A percentile compares a stretch with the other conserved stretches of the same genome.
Conservation (phyloP, 2,888 invertebrate species). For the Holacanthella duospinosa region DNA sequence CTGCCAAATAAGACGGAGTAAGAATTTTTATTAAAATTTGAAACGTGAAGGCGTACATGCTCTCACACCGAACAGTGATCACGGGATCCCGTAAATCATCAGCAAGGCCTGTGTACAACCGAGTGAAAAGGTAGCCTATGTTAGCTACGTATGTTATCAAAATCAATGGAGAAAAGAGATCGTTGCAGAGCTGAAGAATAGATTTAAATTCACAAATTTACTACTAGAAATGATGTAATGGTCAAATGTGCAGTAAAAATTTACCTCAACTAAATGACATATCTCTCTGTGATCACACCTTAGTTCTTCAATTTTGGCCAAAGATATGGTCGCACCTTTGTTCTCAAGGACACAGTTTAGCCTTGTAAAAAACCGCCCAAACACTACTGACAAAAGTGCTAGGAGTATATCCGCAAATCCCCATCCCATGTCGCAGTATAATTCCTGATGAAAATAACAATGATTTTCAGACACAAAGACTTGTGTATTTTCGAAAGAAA, state of each 20-base stretch:
- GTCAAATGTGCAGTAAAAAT: no score
- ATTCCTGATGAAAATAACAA: slow-evolving; percentile 5
- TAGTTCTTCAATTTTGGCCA: slow-evolving; percentile 17
- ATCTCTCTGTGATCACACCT: slow-evolving; percentile 20
- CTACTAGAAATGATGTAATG: no score
- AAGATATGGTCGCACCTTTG: not conserved
- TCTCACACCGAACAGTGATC: slow-evolving; percentile 15
- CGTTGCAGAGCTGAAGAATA: slow-evolving; percentile 20
- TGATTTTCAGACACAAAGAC: no score
- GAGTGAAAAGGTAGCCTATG: slow-evolving; percentile 18
- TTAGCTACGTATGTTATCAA: slow-evolving; percentile 24
- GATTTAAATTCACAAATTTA: not conserved
- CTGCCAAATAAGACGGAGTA: slow-evolving; percentile 23
- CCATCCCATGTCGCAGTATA: slow-evolving; percentile 27
- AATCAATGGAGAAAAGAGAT: slow-evolving; percentile 22
- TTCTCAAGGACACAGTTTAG: slow-evolving; percentile 16
- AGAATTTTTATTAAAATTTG: slow-evolving; percentile 20
- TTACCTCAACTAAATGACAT: slow-evolving; percentile 19
- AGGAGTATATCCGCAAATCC: slow-evolving; percentile 22
- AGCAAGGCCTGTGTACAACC: slow-evolving; percentile 19
- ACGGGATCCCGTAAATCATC: slow-evolving; percentile 16
- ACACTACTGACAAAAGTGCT: slow-evolving; percentile 13
- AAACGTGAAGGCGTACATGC: slow-evolving; percentile 19
- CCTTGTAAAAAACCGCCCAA: slow-evolving; percentile 17
- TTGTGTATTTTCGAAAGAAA: no score